Evolutionary conservation across 2,113 vertebrate species (phyloP).

Genomic region (Blennius ocellaris): DNA sequence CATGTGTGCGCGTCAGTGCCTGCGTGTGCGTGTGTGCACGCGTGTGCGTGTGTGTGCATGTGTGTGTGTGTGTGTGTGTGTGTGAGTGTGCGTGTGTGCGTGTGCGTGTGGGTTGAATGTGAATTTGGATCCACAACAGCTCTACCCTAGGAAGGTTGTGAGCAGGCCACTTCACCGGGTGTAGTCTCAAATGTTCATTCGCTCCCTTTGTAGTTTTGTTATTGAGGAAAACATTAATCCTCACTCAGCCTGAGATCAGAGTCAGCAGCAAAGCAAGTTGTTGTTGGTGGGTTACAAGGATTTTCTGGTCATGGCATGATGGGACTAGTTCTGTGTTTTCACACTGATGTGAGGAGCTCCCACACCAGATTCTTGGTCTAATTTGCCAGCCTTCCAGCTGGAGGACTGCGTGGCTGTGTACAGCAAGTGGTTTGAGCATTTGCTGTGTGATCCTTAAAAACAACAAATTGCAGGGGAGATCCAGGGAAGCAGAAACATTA

Average conservation of each 20-base stretch:
- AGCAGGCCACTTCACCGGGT: constrained; percentile 43
- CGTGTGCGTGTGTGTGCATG: constrained; percentile 6
- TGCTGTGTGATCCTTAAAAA: constrained; percentile 13
- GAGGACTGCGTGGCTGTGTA: constrained; percentile 4
- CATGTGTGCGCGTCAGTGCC: neutral
- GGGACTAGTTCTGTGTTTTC: constrained; percentile 6
- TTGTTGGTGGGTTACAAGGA: constrained; percentile 28
- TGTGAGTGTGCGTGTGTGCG: constrained; percentile 2
- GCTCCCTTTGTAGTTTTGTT: constrained; percentile 52
- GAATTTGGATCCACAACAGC: constrained; percentile 47
- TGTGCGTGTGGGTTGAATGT: constrained; percentile 20
- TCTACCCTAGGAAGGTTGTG: constrained; percentile 36
- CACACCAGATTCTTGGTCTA: constrained; percentile 4
- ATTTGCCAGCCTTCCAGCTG: constrained; percentile 17
- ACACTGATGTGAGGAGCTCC: constrained; percentile 26
- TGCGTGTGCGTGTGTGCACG: neutral
- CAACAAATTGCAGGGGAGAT: neutral
- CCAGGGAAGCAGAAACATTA: neutral
- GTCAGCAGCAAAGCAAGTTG: constrained; percentile 8
- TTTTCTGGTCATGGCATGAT: constrained; percentile 15
- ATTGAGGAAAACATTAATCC: constrained; percentile 50
- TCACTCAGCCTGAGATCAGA: constrained; percentile 41
- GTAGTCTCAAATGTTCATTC: constrained; percentile 35
- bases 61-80: constrained; percentile 7
- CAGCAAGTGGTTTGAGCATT: neutral